These are phyloP conservation scores for Xylota sylvarum DNA, from an alignment of 2,888 invertebrate genomes.

Conservation along the genomic window DNA sequence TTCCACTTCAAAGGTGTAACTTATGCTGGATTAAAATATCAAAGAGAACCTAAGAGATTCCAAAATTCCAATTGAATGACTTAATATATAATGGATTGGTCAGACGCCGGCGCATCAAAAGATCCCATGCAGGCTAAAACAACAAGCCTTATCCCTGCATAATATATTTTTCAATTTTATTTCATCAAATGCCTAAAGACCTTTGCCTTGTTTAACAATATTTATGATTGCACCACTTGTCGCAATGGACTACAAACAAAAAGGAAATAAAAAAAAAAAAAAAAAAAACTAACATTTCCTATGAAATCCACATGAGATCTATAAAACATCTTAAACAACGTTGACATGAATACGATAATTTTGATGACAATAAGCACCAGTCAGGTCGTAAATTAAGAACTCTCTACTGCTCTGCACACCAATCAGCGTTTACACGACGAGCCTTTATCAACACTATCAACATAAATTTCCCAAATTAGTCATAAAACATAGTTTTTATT, in stretches of 20 bases:
- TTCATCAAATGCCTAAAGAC: too few species aligned
- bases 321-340: slow-evolving; percentile 33
- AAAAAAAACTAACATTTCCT: not conserved
- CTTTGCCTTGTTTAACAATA: not conserved
- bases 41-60: too few species aligned
- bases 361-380: slow-evolving; percentile 20
- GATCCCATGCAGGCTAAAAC: too few species aligned
- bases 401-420: not conserved
- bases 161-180: too few species aligned
- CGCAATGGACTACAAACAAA: not conserved
- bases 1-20: too few species aligned
- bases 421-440: slow-evolving; percentile 32
- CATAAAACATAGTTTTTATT: slow-evolving; percentile 50
- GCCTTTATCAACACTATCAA: slow-evolving; percentile 23
- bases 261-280: too few species aligned
- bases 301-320: slow-evolving; percentile 21
- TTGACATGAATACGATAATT: slow-evolving; percentile 42
- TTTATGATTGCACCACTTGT: slow-evolving; percentile 2
- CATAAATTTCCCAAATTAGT: slow-evolving; percentile 52
- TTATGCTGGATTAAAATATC: too few species aligned
- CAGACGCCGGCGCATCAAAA: too few species aligned
- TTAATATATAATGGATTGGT: too few species aligned
- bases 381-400: slow-evolving; percentile 35
- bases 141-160: too few species aligned
- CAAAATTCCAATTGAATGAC: too few species aligned